Evolutionary conservation across 2,888 invertebrate species (phyloP).

Genomic region (Leptarthrus brevirostris): DNA sequence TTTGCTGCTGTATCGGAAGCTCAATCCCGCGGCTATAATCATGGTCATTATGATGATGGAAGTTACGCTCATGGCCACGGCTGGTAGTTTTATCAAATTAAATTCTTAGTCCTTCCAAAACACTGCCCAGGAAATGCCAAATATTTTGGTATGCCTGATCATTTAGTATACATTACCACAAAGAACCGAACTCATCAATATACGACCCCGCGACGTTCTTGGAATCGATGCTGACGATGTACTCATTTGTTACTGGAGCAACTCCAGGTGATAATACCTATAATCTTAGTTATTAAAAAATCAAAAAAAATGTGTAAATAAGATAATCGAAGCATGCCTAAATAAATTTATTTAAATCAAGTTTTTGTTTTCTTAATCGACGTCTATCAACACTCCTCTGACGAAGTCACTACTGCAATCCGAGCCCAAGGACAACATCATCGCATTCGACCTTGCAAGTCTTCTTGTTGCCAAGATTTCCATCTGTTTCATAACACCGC

Average conservation of each 20-base stretch:
- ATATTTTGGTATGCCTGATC: conserved; percentile 53
- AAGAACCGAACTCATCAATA: conserved; percentile 16
- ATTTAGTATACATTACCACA: conserved; percentile 30
- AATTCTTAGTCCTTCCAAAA: conserved; percentile 50
- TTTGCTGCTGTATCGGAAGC: conserved; percentile 65
- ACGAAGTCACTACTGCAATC: not conserved
- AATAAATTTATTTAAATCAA: conserved; percentile 42
- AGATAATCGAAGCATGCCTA: conserved; percentile 43
- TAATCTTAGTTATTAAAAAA: conserved; percentile 36
- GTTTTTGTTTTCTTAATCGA: not conserved
- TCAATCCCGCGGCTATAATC: conserved; percentile 56
- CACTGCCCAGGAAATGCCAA: conserved; percentile 53
- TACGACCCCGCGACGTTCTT: conserved; percentile 50
- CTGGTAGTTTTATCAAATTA: conserved; percentile 39
- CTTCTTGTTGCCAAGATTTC: not conserved
- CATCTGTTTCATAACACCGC: not conserved
- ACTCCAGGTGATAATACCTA: conserved; percentile 50
- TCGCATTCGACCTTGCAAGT: conserved; percentile 3
- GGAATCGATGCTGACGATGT: conserved; percentile 22
- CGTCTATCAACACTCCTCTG: not conserved
- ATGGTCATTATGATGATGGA: conserved; percentile 57
- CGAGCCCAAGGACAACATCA: not conserved
- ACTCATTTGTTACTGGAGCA: conserved; percentile 47
- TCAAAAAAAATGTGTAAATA: conserved; percentile 47
- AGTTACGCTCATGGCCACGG: conserved; percentile 58